These are phyloP conservation scores for Cephalotes varians DNA, from an alignment of 2,888 invertebrate genomes.

Conservation along the genomic window DNA sequence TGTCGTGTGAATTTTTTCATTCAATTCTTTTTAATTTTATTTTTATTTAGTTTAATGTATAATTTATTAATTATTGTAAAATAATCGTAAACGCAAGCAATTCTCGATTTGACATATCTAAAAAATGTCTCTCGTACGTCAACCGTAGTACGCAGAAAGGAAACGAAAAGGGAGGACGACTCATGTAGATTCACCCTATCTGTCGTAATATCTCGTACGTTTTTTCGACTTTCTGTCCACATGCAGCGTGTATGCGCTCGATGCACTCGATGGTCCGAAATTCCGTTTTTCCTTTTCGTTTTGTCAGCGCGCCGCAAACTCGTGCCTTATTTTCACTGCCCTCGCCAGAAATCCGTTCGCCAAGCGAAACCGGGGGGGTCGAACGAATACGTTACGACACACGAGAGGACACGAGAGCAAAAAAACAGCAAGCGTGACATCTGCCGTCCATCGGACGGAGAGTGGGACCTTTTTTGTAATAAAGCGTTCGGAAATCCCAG, in stretches of 20 bases:
- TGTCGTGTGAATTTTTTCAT: not conserved
- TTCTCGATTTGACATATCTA: not conserved
- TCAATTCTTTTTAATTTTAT: not conserved
- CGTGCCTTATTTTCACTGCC: constrained; percentile 50
- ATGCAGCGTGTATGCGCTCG: constrained; percentile 12
- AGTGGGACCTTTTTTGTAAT: constrained; percentile 81
- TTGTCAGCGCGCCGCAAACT: constrained; percentile 37
- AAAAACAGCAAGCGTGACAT: constrained; percentile 81
- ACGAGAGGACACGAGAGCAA: constrained; percentile 37
- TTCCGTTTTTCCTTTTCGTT: constrained; percentile 45
- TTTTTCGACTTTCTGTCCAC: constrained; percentile 34
- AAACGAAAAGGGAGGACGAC: not conserved
- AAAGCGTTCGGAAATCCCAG: constrained; percentile 78
- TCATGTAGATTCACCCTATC: constrained; percentile 29
- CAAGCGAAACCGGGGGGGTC: constrained; percentile 51
- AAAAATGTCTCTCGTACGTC: not conserved
- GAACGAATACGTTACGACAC: constrained; percentile 60
- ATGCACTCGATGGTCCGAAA: constrained; percentile 35
- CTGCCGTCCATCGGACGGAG: constrained; percentile 79
- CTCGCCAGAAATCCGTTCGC: constrained; percentile 45
- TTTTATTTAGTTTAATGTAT: not conserved
- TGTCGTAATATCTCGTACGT: constrained; percentile 32
- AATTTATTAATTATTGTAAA: not conserved
- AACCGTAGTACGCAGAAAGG: not conserved
- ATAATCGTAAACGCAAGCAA: not conserved